These are phyloP conservation scores for Trachops cirrhosus DNA, from an alignment of 2,797 vertebrate genomes.

Conservation along the genomic window DNA sequence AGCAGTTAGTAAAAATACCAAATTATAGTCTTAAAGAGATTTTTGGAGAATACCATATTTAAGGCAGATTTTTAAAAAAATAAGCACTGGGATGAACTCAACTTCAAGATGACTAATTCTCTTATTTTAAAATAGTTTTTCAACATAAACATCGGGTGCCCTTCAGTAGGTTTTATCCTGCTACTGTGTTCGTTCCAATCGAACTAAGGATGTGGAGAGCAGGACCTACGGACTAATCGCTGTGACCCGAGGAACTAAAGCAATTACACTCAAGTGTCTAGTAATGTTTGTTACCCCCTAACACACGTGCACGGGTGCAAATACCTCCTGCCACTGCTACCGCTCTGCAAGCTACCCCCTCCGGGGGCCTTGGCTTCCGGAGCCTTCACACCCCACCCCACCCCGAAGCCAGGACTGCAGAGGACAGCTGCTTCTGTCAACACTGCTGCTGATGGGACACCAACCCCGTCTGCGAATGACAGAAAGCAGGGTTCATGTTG, in stretches of 20 bases:
- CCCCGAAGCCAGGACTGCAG: too few relatives aligned
- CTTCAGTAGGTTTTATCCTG: neutral
- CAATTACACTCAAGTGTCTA: neutral
- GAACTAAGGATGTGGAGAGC: neutral
- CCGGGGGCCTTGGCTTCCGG: neutral
- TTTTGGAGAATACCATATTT: neutral
- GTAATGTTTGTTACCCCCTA: neutral
- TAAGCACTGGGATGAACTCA: neutral
- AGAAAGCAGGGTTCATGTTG: neutral
- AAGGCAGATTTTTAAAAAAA: neutral
- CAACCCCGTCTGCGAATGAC: neutral
- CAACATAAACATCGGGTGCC: neutral
- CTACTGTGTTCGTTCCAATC: neutral
- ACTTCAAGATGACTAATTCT: neutral
- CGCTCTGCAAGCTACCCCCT: neutral
- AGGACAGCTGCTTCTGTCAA: neutral
- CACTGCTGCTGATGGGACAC: neutral
- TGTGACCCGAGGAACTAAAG: neutral
- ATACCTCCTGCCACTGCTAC: rapidly evolving
- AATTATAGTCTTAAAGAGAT: neutral
- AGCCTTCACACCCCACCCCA: rapidly evolving
- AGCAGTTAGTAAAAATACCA: neutral
- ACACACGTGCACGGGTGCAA: rapidly evolving
- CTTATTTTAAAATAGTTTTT: neutral
- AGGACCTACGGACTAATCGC: neutral